Evolutionary conservation across 2,888 invertebrate species (phyloP), one percentile per base, ranked within the genome.

Genomic region (Trimorus sp.): DNA sequence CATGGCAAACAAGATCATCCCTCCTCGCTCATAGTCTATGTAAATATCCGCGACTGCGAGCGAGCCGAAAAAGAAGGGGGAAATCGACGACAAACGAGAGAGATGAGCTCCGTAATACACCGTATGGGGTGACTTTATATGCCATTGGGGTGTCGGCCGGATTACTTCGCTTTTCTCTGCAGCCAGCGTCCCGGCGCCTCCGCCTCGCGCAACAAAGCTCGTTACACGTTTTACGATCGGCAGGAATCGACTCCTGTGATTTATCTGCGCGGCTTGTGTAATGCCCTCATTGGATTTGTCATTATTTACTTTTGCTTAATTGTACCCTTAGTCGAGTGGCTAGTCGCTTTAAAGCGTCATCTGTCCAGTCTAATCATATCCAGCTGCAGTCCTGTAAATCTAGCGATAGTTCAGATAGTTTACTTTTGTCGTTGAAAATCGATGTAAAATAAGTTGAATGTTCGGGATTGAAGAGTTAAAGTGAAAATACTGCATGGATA

Each of bases 1-100:
- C 89, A 89, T 87, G 85, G 89, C 89, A 91, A 91, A 91, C 90
- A 91, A 91, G 90, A 91, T 91, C 90, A 90, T 90, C 90, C 90
- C 90, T 90, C 89, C 90, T 88, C 87, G 86, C 84, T 88, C 86
- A 88, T 89, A 89, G 88, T 89, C 89, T 91, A 91, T 91, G 91
- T 90, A 91, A 91, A 91, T 91, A 90, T 81, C 84, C 83, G 83
- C 73, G 83, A 84, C 77, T 70, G 82, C 83, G 83, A 84, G 85
- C 54, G 66, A 58, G 49, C 9, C 58, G 53, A 48, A 78, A 81
- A 80, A 63, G 75, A 63, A 70, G 77, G 81, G 79, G 73, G 65
- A 78, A 78, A 70, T 76, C 58, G 69, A 60, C 82, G 71, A 60
- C 74, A 70, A 77, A 79, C 75, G 79, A 83, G 75, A 87, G 86